phyloP scores from a whole-genome alignment of 2,113 vertebrate genomes.

The Typhlomys cinereus region DNA sequence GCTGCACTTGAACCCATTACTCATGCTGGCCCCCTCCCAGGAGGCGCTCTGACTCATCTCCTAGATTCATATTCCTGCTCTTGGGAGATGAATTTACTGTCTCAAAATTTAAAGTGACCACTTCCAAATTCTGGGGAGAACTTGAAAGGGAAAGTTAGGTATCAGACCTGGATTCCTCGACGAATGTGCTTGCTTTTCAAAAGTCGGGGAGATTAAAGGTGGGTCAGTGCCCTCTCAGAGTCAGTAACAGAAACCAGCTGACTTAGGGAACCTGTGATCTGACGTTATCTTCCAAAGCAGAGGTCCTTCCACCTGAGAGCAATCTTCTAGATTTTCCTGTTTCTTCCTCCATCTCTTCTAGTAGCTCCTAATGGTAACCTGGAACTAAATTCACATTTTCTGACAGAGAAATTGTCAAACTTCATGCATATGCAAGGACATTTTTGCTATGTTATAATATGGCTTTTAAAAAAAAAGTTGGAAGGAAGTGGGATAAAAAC shows the following conservation, averaged over 20 bases:
- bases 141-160: background rate
- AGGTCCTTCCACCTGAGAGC: conserved; percentile 58
- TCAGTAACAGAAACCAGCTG: background rate
- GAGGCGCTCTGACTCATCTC: background rate
- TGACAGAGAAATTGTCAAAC: conserved; percentile 77
- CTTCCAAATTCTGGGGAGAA: conserved; percentile 50
- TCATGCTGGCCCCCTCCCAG: conserved; percentile 36
- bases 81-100: background rate
- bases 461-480: conserved; percentile 80
- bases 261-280: background rate
- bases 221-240: background rate
- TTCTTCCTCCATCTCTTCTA: conserved; percentile 65
- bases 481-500: conserved; percentile 47
- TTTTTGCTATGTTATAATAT: conserved; percentile 70
- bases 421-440: conserved; percentile 81
- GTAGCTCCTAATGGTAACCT: conserved; percentile 74
- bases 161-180: background rate
- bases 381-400: conserved; percentile 78
- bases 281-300: background rate
- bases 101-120: conserved; percentile 65
- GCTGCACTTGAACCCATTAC: conserved; percentile 65
- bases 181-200: background rate
- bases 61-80: background rate
- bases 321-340: conserved; percentile 38
- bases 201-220: background rate